Base-by-base conservation (phyloP, 1,140 invertebrate species). In the Akabosia matsudoensis region DNA sequence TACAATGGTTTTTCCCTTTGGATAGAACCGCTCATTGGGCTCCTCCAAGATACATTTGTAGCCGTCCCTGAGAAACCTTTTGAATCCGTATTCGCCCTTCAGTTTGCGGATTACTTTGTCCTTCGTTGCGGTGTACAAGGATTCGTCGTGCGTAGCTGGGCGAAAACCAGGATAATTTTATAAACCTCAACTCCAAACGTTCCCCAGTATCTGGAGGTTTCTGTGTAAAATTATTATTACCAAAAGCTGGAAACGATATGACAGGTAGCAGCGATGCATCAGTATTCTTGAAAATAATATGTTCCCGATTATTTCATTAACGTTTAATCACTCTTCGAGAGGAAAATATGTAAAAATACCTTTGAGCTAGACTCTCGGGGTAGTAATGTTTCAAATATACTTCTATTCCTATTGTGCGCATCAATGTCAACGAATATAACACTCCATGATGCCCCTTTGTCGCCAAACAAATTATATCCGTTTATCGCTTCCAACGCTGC, bases 401-500 rank as follows among this genome's bases (percentile, higher is more conserved):
- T 98, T 82, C 97, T 88, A 86, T 99, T 99, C 76, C 98, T 88
- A 87, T 98, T 99, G 84, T 99, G 97, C 26, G 97, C 97, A 88
- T 99, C 97, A 82, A 99, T 99, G 84, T 99, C 97, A 16, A 99
- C 97, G 87, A 99, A 99, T 78, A 99, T 93, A 0, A 99, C 97
- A 80, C 96, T 98, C 93, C 96, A 98, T 1, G 95, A 95, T 13
- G 96, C 95, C 52, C 97, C 97, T 83, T 96, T 94, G 79, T 97
- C 94, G 14, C 97, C 98, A 88, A 98, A 99, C 74, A 99, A 87
- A 87, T 99, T 99, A 82, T 96, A 98, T 0, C 97, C 97, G 86
- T 99, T 99, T 4, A 99, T 97, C 1, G 97, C 94, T 88, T 99
- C 97, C 37, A 99, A 85, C 0, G 97, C 97, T 79, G 97, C 94